phyloP scores from a whole-genome alignment of 1,140 invertebrate species.

The Sycophaga agraensis region DNA sequence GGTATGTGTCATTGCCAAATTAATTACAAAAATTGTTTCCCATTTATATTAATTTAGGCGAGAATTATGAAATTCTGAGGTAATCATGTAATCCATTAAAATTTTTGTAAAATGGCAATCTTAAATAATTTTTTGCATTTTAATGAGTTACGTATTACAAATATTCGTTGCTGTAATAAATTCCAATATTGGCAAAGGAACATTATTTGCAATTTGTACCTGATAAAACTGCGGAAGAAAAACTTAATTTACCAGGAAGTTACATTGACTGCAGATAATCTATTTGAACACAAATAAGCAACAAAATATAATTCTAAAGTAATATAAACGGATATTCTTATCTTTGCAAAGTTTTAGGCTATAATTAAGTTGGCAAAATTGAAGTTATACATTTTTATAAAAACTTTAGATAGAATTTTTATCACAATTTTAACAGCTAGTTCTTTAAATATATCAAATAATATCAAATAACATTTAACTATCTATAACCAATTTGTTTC shows the following conservation, averaged over 20 bases:
- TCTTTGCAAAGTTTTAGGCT: conserved; percentile 2
- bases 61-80: too few species aligned
- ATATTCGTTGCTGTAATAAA: conserved; percentile 24
- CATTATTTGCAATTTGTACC: conserved; percentile 22
- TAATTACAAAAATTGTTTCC: too few species aligned
- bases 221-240: conserved; percentile 7
- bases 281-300: not conserved
- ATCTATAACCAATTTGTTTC: conserved; percentile 42
- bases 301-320: conserved; percentile 1
- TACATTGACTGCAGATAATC: conserved; percentile 5
- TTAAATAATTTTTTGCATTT: too few species aligned
- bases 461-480: conserved; percentile 17
- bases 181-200: conserved; percentile 26
- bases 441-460: not conserved
- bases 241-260: not conserved
- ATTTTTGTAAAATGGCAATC: too few species aligned
- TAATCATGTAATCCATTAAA: too few species aligned
- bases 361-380: conserved; percentile 1
- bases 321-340: not conserved
- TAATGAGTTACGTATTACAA: not conserved
- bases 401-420: conserved; percentile 7
- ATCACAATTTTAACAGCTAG: conserved; percentile 19
- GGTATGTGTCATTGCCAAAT: too few species aligned
- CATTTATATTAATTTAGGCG: too few species aligned
- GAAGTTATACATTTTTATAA: conserved; percentile 5